Percentiles rank a stretch among this genome's conserved stretches.
phyloP scores from a whole-genome alignment of 2,888 invertebrate species.

The Platycheirus rosarum region DNA sequence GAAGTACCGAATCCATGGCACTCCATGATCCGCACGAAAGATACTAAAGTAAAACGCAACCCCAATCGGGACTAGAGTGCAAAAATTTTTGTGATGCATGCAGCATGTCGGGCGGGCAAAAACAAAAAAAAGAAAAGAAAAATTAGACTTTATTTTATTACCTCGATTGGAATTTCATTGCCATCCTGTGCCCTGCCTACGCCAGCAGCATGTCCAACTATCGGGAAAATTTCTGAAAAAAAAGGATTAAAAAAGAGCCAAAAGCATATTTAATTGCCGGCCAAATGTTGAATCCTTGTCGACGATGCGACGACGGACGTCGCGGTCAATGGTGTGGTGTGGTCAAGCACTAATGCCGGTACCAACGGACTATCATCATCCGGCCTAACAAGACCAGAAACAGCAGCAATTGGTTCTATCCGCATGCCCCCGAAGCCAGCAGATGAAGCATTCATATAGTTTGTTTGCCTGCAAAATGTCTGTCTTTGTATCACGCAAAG shows the following conservation, averaged over 20 bases:
- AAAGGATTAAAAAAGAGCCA: conserved; percentile 22
- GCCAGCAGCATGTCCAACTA: conserved; percentile 42
- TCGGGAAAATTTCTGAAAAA: conserved; percentile 14
- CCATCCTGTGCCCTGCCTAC: conserved; percentile 44
- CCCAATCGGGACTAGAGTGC: conserved; percentile 17
- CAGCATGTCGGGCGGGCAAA: not conserved
- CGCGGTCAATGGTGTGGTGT: conserved; percentile 45
- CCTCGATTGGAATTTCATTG: conserved; percentile 67
- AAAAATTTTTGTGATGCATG: conserved; percentile 32
- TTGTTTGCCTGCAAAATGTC: conserved; percentile 46
- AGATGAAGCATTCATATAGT: conserved; percentile 51
- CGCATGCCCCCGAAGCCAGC: conserved; percentile 25
- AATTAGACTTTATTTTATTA: conserved; percentile 52
- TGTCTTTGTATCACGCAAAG: conserved; percentile 57
- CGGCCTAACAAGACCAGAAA: conserved; percentile 8
- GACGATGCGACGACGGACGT: conserved; percentile 8
- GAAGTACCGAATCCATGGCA: conserved; percentile 58
- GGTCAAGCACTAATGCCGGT: conserved; percentile 37
- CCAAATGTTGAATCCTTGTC: conserved; percentile 67
- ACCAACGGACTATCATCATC: not conserved
- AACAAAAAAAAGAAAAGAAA: conserved; percentile 1
- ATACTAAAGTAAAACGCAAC: conserved; percentile 33
- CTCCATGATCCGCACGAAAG: conserved; percentile 18
- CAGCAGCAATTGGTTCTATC: conserved; percentile 23
- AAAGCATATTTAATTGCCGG: conserved; percentile 65